A percentile compares a stretch with the other conserved stretches of the same genome.
Evolutionary conservation across 2,797 vertebrate species (phyloP).

Genomic region (Allenopithecus nigroviridis): DNA sequence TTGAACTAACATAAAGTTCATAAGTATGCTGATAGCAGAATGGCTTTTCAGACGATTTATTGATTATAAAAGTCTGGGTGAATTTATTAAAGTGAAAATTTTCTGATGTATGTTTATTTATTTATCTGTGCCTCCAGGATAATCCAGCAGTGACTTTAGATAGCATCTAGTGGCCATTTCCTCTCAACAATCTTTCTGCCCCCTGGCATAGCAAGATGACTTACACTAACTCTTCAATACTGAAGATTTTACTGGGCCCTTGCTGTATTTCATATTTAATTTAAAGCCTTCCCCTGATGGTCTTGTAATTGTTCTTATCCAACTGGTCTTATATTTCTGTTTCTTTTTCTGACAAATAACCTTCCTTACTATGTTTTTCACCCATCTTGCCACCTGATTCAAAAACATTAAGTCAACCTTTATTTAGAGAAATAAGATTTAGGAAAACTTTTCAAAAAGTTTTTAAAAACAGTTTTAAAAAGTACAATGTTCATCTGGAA

Average conservation of each 20-base stretch:
- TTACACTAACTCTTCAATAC: not conserved
- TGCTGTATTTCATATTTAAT: not conserved
- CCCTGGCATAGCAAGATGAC: not conserved
- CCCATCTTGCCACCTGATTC: not conserved
- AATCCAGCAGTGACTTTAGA: not conserved
- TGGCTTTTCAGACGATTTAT: not conserved
- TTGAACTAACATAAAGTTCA: not conserved
- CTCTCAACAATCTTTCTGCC: not conserved
- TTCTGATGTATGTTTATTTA: not conserved
- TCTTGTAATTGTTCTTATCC: not conserved
- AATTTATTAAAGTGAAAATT: not conserved
- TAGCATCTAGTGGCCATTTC: not conserved
- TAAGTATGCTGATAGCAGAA: not conserved
- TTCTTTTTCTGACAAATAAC: not conserved
- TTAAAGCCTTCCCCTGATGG: not conserved
- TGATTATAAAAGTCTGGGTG: not conserved
- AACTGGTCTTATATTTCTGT: not conserved
- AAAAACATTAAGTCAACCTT: not conserved
- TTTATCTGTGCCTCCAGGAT: not conserved
- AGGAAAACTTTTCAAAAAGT: not conserved
- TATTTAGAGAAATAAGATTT: not conserved
- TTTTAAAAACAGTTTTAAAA: not conserved
- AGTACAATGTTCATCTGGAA: not conserved
- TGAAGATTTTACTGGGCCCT: not conserved
- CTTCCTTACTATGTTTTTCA: not conserved